phyloP scores from a whole-genome alignment of 1,140 invertebrate species.

The Brachystomella parvula region DNA sequence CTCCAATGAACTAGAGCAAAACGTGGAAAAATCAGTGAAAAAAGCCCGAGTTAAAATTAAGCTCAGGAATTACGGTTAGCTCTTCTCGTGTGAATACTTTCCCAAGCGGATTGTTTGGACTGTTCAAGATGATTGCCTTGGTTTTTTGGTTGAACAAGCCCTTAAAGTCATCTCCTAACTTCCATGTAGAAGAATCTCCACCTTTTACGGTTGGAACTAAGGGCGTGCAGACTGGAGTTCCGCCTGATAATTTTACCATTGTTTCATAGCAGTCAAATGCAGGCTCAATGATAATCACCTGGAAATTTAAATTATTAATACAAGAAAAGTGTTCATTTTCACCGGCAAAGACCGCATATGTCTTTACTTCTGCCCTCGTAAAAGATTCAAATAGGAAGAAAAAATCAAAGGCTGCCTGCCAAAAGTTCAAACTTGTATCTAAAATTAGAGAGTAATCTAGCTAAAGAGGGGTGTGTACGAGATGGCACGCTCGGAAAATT shows the following conservation, averaged over 20 bases:
- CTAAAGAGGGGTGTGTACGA: no score
- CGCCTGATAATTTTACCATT: slow-evolving; percentile 74
- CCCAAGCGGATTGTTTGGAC: slow-evolving; percentile 90
- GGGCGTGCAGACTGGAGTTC: slow-evolving; percentile 76
- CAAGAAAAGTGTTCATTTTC: background rate
- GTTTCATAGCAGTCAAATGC: slow-evolving; percentile 97
- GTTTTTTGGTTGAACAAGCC: slow-evolving; percentile 81
- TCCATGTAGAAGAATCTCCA: slow-evolving; percentile 74
- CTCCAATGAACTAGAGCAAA: slow-evolving; percentile 53
- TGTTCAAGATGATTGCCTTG: slow-evolving; percentile 92
- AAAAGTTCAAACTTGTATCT: no score
- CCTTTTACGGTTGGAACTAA: slow-evolving; percentile 56
- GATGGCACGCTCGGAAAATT: no score
- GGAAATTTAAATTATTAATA: slow-evolving; percentile 7
- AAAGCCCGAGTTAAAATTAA: background rate
- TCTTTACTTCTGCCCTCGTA: no score
- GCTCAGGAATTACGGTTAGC: slow-evolving; percentile 42
- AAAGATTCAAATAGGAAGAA: no score
- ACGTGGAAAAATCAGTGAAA: background rate
- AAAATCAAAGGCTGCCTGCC: no score
- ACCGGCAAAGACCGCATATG: no score
- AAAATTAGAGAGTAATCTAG: no score
- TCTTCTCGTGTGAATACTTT: slow-evolving; percentile 74
- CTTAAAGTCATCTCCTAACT: slow-evolving; percentile 73
- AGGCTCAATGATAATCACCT: slow-evolving; percentile 96